phyloP scores from a whole-genome alignment of 2,888 invertebrate genomes.

The Lepeophtheirus nordmannii region DNA sequence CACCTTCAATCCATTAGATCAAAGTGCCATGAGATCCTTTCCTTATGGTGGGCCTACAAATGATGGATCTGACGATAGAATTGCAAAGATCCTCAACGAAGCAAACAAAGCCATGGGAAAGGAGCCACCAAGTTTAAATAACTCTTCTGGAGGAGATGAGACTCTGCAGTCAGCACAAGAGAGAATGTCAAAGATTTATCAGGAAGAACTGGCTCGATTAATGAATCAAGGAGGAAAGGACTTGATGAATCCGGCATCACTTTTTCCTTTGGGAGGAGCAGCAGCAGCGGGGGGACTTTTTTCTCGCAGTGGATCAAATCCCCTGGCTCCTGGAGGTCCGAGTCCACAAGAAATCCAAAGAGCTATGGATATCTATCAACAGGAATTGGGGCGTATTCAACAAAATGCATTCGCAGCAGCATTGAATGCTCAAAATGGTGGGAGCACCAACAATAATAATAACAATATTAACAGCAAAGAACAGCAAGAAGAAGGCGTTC shows the following conservation, averaged over 20 bases:
- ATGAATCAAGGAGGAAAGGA: constrained; percentile 40
- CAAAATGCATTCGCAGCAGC: constrained; percentile 28
- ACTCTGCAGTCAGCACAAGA: constrained; percentile 5
- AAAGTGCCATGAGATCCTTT: background rate
- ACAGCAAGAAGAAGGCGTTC: background rate
- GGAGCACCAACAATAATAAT: constrained; percentile 4
- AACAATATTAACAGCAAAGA: background rate
- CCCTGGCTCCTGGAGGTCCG: constrained; percentile 57
- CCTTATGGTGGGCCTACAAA: constrained; percentile 33
- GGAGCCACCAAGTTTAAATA: background rate
- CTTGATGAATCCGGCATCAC: background rate
- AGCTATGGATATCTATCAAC: constrained; percentile 77
- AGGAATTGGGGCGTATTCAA: constrained; percentile 77
- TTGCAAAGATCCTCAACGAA: constrained; percentile 81
- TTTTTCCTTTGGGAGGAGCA: constrained; percentile 22
- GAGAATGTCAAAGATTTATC: constrained; percentile 45
- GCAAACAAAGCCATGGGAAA: constrained; percentile 73
- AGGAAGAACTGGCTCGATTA: constrained; percentile 81
- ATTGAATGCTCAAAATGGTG: constrained; percentile 25
- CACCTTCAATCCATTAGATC: background rate
- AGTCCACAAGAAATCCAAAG: constrained; percentile 64
- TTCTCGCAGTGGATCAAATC: background rate
- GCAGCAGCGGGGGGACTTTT: constrained; percentile 19
- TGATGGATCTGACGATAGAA: constrained; percentile 71
- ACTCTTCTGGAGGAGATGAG: background rate